Base-by-base conservation (phyloP, 1,140 invertebrate species). In the Platyscapa corneri region DNA sequence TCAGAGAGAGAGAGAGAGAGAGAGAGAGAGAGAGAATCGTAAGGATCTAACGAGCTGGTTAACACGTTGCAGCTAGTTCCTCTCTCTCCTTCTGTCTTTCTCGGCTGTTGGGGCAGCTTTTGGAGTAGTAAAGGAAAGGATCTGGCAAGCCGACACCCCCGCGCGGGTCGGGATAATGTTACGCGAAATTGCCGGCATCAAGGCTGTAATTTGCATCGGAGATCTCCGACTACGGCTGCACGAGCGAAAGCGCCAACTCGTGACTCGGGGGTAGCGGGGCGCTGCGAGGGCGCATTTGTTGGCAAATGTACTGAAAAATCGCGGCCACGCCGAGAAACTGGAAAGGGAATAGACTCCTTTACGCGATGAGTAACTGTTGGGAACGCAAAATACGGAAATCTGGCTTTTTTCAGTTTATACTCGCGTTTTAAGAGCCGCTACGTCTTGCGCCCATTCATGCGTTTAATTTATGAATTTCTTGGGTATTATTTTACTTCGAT, bases 241-340 rank as follows among this genome's bases (percentile, higher is more conserved):
- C 20, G 42, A 39, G 77, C 78, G 14, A 39, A 34, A 32, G 65
- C 65, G 65, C 27, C 30, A 67, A 30, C 18, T 37, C 20, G 23
- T 16, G 30, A 2, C 8, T 49, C 16, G 46, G 20, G 8, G 14
- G 34, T 0, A 32, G n/a, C 0, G 46, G 46, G 60, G 60, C 0
- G 34, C 16, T 30, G 16, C 0, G 77, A 65, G 82, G n/a, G 27
- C 75, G 87, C 87, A 85, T 88, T 89, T 88, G 84, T 86, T 37
- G 88, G 87, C 78, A 89, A 90, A 90, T 89, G 89, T 90, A 89
- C 86, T 88, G 89, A 90, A 90, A 91, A 90, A 90, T 90, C 88
- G 86, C 76, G 87, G 82, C 84, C 83, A 60, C 86, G 65, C 23
- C 16, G 37, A 20, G 56, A n/a, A 23, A 30, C 78, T 34, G 42